These are phyloP conservation scores for Fissipunctia ypsillon DNA, from an alignment of 2,888 invertebrate species.

Conservation along the genomic window DNA sequence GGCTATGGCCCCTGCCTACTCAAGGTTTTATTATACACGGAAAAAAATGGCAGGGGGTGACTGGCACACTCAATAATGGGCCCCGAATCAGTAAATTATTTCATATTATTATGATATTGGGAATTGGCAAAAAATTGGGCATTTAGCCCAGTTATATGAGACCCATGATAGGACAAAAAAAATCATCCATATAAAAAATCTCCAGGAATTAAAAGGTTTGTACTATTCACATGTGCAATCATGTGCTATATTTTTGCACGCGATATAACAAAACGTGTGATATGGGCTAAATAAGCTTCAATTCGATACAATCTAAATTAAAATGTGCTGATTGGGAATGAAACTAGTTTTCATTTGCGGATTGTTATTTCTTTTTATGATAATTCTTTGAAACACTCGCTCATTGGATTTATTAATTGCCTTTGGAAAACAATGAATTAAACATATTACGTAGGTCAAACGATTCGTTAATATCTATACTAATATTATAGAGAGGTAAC, in stretches of 20 bases:
- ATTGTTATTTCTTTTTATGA: neutral
- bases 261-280: constrained; percentile 15
- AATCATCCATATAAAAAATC: neutral
- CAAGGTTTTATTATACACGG: too few relatives aligned
- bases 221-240: constrained; percentile 11
- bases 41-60: too few relatives aligned
- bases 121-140: too few relatives aligned
- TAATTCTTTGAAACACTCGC: neutral
- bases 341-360: constrained; percentile 1
- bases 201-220: neutral
- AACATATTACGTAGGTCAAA: neutral
- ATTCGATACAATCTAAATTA: constrained; percentile 32
- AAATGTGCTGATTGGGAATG: neutral
- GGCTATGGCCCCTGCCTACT: too few relatives aligned
- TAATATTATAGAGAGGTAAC: neutral
- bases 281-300: constrained; percentile 18
- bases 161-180: neutral
- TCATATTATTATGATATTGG: neutral
- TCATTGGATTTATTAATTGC: neutral
- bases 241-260: constrained; percentile 18
- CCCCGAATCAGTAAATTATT: neutral
- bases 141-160: neutral
- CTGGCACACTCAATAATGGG: too few relatives aligned
- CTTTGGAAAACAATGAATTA: neutral
- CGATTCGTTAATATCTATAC: neutral